Evolutionary conservation across 2,113 vertebrate species (phyloP).

Genomic region (Rhagologus leucostigma): DNA sequence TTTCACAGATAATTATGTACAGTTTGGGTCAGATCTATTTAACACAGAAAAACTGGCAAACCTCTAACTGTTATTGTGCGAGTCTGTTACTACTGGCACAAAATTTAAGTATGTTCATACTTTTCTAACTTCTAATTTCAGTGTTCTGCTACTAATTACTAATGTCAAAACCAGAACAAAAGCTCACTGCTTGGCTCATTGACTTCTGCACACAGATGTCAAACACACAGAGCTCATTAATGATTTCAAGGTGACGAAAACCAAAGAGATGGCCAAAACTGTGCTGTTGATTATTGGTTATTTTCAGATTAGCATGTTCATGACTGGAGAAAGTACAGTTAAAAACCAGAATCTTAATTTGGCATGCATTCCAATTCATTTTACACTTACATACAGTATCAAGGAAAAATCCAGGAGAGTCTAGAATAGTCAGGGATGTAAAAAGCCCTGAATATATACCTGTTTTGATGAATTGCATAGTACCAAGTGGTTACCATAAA

Average conservation of each 20-base stretch:
- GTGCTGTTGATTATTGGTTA: slow-evolving; percentile 17
- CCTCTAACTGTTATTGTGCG: not conserved
- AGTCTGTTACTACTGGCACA: slow-evolving; percentile 23
- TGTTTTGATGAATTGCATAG: not conserved
- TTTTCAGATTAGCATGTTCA: slow-evolving; percentile 35
- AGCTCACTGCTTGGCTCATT: slow-evolving; percentile 46
- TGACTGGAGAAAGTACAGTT: not conserved
- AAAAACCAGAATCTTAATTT: not conserved
- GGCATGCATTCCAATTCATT: not conserved
- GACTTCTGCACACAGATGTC: slow-evolving; percentile 44
- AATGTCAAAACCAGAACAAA: slow-evolving; percentile 60
- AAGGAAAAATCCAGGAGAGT: not conserved
- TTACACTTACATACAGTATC: not conserved
- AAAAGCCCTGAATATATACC: not conserved
- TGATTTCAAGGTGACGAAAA: slow-evolving; percentile 64
- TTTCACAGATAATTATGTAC: not conserved
- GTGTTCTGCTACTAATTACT: slow-evolving; percentile 62
- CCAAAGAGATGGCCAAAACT: slow-evolving; percentile 13
- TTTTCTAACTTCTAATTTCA: slow-evolving; percentile 58
- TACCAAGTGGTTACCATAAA: not conserved
- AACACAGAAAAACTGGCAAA: slow-evolving; percentile 45
- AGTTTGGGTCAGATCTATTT: not conserved
- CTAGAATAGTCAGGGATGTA: not conserved
- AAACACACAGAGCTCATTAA: slow-evolving; percentile 56
- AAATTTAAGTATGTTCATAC: slow-evolving; percentile 25